Evolutionary conservation across 2,888 invertebrate species (phyloP), one percentile per base, ranked within the genome.

Genomic region (Papilio gigon): DNA sequence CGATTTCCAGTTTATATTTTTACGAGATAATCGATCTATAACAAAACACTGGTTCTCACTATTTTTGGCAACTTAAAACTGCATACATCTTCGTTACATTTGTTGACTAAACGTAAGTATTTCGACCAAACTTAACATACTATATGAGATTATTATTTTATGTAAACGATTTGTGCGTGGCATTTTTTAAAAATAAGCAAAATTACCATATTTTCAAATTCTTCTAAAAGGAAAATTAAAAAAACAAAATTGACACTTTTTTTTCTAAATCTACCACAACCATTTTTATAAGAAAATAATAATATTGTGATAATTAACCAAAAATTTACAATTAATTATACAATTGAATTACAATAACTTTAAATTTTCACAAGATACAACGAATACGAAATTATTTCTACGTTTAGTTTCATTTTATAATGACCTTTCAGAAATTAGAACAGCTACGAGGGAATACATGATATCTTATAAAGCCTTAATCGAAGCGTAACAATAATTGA

Each of bases 261-360:
- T 47, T 50, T 61, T 14, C 30, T 27, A 42, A 20, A 25, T 44
- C 33, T 58, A 66, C 35, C 44, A 66, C 66, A 66, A 66, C 66
- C 66, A 35, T 44, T 66, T 30, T 14, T 20, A n/a, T 22, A 44
- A 44, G 8, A 65, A 59, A 65, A 3, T 5, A 30, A 62, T 47
- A 33, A 62, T 62, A 60, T 22, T 40, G 40, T 25, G 22, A 22
- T 40, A 60, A 27, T 4, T 60, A 4, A 40, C 22, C 12, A n/a
- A 22, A 12, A 60, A 8, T 27, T 9, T 6, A 53, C n/a, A 17
- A 22, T 47, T 8, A 27, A 27, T 27, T n/a, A 53, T 27, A n/a
- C 0, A 5, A 53, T 27, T 27, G 27, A 27, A 53, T 53, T 53
- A 50, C 25, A 47, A 25, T 22, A 5, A 50, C 12, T 5, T 22